These are phyloP conservation scores for Boulengeromyrus knoepffleri DNA, from an alignment of 2,113 vertebrate genomes.

Conservation along the genomic window DNA sequence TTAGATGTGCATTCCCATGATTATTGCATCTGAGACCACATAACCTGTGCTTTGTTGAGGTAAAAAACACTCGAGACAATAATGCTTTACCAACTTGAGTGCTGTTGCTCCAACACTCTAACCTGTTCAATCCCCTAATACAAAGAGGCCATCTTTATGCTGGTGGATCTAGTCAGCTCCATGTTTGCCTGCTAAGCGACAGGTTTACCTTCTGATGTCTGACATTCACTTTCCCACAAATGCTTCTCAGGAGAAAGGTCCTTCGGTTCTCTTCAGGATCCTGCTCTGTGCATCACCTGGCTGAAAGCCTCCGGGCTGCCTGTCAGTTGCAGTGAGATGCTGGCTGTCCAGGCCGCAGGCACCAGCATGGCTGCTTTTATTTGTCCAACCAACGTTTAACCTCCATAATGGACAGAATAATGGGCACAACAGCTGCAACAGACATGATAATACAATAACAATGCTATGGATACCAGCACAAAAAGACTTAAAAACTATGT, in stretches of 20 bases:
- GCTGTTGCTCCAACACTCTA: neutral
- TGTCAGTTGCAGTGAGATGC: neutral
- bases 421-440: neutral
- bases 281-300: neutral
- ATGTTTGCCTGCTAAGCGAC: neutral
- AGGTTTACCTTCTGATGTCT: neutral
- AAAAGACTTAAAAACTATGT: neutral
- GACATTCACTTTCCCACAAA: neutral
- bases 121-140: neutral
- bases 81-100: neutral
- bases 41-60: neutral
- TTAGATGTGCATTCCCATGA: neutral
- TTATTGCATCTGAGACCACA: neutral
- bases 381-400: neutral
- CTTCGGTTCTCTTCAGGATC: neutral
- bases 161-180: neutral
- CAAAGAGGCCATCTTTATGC: neutral
- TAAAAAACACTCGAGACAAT: neutral
- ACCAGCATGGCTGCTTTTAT: neutral
- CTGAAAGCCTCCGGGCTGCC: neutral
- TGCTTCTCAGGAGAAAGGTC: neutral
- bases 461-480: neutral
- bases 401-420: neutral
- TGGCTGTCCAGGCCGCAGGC: neutral
- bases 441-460: neutral